Conservation (phyloP, 2,888 invertebrate genomes). For the Plebejus melissa region DNA sequence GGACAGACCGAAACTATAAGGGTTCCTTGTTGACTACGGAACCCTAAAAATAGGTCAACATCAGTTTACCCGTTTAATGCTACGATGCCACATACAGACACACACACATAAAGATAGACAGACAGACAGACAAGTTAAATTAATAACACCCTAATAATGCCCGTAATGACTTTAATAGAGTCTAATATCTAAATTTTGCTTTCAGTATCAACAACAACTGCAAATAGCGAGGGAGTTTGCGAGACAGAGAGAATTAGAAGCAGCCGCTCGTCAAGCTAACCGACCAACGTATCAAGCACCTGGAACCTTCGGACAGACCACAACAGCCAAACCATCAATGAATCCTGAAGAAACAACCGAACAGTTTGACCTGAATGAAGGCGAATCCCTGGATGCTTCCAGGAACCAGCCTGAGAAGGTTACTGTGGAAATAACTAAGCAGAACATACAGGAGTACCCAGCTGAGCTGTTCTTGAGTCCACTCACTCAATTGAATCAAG, state of each 20-base stretch:
- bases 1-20: too few relatives aligned
- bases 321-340: slow-evolving; percentile 44
- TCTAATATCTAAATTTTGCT: slow-evolving; percentile 12
- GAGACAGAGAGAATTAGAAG: slow-evolving; percentile 59
- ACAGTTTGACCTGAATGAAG: slow-evolving; percentile 51
- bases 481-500: slow-evolving; percentile 60
- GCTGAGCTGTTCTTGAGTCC: slow-evolving; percentile 63
- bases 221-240: slow-evolving; percentile 58
- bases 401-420: slow-evolving; percentile 49
- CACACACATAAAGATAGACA: not conserved
- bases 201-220: slow-evolving; percentile 62
- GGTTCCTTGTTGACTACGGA: too few relatives aligned
- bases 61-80: too few relatives aligned
- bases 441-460: slow-evolving; percentile 65
- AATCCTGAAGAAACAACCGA: slow-evolving; percentile 49
- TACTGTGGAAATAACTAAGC: slow-evolving; percentile 63
- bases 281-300: slow-evolving; percentile 49
- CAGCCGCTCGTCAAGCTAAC: slow-evolving; percentile 42
- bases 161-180: too few relatives aligned
- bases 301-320: slow-evolving; percentile 52
- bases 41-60: too few relatives aligned
- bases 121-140: not conserved
- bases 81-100: too few relatives aligned
- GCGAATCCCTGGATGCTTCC: slow-evolving; percentile 49
- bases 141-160: too few relatives aligned